These are phyloP conservation scores for Hydropsyche tenuis DNA, from an alignment of 1,140 invertebrate genomes.

Conservation along the genomic window DNA sequence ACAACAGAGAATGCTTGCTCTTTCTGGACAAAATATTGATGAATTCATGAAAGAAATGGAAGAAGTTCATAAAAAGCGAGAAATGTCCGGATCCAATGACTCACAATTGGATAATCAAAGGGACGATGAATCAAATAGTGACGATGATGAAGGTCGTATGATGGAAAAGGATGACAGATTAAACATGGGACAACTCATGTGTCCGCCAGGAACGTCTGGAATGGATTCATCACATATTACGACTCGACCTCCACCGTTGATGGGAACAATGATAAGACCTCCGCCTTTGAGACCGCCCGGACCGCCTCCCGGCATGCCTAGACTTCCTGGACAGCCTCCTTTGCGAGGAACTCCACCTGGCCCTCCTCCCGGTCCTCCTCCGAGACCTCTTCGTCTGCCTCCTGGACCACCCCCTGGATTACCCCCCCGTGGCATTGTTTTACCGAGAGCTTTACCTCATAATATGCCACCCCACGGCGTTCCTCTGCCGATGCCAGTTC, in stretches of 20 bases:
- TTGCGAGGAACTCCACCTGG: constrained; percentile 66
- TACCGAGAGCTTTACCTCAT: constrained; percentile 64
- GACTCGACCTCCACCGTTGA: constrained; percentile 50
- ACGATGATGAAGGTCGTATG: constrained; percentile 47
- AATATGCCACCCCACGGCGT: constrained; percentile 72
- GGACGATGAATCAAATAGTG: constrained; percentile 59
- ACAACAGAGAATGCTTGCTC: constrained; percentile 83
- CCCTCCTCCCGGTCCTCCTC: constrained; percentile 71
- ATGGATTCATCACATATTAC: constrained; percentile 50
- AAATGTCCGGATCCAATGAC: constrained; percentile 70
- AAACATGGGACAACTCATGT: constrained; percentile 55
- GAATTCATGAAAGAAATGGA: constrained; percentile 92
- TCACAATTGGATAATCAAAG: constrained; percentile 62
- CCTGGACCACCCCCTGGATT: constrained; percentile 63
- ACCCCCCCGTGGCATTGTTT: constrained; percentile 58
- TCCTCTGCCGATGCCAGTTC: constrained; percentile 63
- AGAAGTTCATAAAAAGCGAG: constrained; percentile 78
- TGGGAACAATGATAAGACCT: constrained; percentile 64
- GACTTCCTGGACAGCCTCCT: constrained; percentile 54
- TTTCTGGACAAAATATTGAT: constrained; percentile 90
- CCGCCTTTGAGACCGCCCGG: constrained; percentile 66
- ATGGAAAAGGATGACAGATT: constrained; percentile 49
- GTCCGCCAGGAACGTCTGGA: constrained; percentile 52
- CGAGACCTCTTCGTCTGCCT: constrained; percentile 51
- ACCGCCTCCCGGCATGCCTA: constrained; percentile 52